Base-by-base conservation (phyloP, 2,888 invertebrate species). In the Trissolcus japonicus region DNA sequence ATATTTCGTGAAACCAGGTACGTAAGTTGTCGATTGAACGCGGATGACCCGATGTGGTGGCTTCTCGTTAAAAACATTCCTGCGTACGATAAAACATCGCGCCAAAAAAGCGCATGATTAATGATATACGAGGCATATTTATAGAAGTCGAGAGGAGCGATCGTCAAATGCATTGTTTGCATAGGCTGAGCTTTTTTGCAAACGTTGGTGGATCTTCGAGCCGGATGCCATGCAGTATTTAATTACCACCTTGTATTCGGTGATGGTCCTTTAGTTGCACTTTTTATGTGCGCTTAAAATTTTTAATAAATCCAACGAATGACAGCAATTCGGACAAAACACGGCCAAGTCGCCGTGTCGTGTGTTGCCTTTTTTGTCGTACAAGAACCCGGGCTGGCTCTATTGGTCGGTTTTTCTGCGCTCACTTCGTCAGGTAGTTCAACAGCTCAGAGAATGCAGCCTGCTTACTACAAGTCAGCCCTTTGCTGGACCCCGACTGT, bases 361-460 rank as follows among this genome's bases (percentile, higher is more conserved):
- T 66, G 71, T 75, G 72, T 71, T 66, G 57, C 57, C 65, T 53
- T 76, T 79, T 69, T 76, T 76, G 56, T 59, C 54, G 48, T 54
- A 17, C 59, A 55, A 61, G 55, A 76, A 76, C 14, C 73, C 66
- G 69, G 62, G 74, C 68, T 61, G 71, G 63, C 63, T 74, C 69
- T 74, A 75, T 77, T 56, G 79, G 61, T 40, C 57, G 67, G 50
- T 75, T 79, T 79, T 79, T 77, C 75, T 71, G 63, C 72, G 46
- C 63, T 59, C 76, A 65, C 79, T 76, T 79, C 73, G 76, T 77
- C 79, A 73, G 80, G 85, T 84, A 80, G 86, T 83, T 84, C 82
- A 86, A 84, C 86, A 83, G 83, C 82, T 83, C 79, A 78, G 84
- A 82, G 86, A 87, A 87, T 87, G 86, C 83, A 80, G 84, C 82